Evolutionary conservation across 1,140 invertebrate species (phyloP).

Genomic region (Philotrypesis tridentata): DNA sequence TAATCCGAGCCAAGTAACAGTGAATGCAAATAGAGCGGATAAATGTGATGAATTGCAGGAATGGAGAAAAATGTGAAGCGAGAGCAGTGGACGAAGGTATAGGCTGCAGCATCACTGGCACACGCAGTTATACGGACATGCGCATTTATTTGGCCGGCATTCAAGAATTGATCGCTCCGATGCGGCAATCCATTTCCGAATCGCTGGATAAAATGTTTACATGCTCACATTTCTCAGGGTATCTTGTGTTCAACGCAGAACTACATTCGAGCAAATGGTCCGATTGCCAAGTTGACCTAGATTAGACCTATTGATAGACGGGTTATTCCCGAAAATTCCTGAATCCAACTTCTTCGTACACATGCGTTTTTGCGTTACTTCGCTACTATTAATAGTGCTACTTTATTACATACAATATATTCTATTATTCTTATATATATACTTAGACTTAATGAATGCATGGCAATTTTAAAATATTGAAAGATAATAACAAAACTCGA

Average conservation of each 20-base stretch:
- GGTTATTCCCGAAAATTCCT: constrained; percentile 11
- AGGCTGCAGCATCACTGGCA: neutral
- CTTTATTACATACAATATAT: no score
- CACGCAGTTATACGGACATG: neutral
- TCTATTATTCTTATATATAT: no score
- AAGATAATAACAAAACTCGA: no score
- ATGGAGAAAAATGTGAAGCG: neutral
- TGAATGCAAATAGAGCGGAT: neutral
- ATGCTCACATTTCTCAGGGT: no score
- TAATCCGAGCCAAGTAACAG: neutral
- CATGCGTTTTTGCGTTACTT: no score
- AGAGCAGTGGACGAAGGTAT: neutral
- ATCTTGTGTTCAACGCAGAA: neutral
- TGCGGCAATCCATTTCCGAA: constrained; percentile 38
- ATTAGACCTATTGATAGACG: neutral
- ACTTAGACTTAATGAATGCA: no score
- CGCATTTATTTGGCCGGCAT: constrained; percentile 8
- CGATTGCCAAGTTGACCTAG: constrained; percentile 28
- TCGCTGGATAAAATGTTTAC: constrained; percentile 38
- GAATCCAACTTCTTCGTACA: no score
- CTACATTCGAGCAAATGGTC: neutral
- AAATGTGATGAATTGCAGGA: constrained; percentile 12
- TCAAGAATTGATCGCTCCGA: constrained; percentile 25
- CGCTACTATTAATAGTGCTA: no score
- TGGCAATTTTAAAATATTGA: no score